Conservation (phyloP, 2,113 vertebrate species). For the Spilogale gracilis region DNA sequence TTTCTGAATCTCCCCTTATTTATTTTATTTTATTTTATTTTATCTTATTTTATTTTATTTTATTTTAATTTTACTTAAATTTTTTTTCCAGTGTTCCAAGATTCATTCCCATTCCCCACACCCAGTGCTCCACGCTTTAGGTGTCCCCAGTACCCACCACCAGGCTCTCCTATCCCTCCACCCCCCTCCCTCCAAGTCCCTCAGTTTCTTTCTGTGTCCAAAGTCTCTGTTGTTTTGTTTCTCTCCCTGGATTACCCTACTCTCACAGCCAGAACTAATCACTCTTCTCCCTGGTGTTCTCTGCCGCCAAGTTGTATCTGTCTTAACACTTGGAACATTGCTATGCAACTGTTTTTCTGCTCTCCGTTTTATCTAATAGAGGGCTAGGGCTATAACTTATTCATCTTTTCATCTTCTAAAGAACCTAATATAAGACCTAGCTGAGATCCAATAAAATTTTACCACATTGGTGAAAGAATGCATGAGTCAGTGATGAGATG, state of each 20-base stretch:
- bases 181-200: too few species aligned
- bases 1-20: neutral
- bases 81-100: too few species aligned
- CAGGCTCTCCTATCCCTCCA: too few species aligned
- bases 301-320: neutral
- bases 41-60: too few species aligned
- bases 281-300: neutral
- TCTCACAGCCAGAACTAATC: neutral
- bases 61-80: too few species aligned
- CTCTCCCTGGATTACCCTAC: too few species aligned
- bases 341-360: neutral
- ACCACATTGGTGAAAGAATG: neutral
- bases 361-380: neutral
- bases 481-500: neutral
- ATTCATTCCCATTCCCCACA: too few species aligned
- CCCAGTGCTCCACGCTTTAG: too few species aligned
- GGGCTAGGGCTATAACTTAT: neutral
- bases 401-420: neutral
- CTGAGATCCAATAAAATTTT: slow-evolving; percentile 12
- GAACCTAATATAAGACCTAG: neutral
- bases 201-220: too few species aligned
- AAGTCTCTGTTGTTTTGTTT: too few species aligned
- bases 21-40: too few species aligned
- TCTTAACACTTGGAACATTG: neutral
- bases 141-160: too few species aligned